Base-by-base conservation (phyloP, 2,888 invertebrate species). In the Pinctada fucata region DNA sequence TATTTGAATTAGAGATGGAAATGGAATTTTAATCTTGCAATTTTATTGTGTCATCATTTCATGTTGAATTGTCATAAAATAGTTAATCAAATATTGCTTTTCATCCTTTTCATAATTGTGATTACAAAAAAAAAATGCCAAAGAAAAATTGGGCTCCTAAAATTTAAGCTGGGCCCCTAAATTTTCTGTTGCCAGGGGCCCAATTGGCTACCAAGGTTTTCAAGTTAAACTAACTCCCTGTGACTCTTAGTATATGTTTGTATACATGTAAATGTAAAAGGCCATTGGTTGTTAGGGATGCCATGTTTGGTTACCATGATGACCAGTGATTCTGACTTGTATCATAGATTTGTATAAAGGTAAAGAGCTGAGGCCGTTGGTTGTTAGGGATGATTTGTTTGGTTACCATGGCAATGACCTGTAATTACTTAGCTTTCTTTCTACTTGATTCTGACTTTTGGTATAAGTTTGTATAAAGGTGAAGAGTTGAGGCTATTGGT, bases 301-400 rank as follows among this genome's bases (percentile, higher is more conserved):
- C 96, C 96, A 91, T 96, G 95, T 85, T 95, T 95, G 13, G 96
- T 95, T 76, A 96, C 93, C 0, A 95, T 94, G 48, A 95, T 96
- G 85, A 96, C 94, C 81, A 96, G n/a, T n/a, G 86, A 86, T 93
- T 93, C 69, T 94, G 93, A 89, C 94, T 95, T 69, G 93, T 93
- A 72, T 94, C 94, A 75, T 94, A 93, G 78, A 94, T 93, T 83
- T 94, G 94, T 68, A 95, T 91, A 88, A 95, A 95, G 83, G 94
- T 94, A 84, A 95, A 93, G 78, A 95, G 92, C 89, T 95, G 95
- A 13, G 95, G 95, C 95, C 95, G 95, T 65, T 93, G 92, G 84
- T 94, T 93, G 67, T 93, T 94, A 0, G 94, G 94, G 84, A 95
- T 93, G 92, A 96, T 96, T 91, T 96, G 95, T 85, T 95, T 95